Evolutionary conservation across 2,888 invertebrate genomes (phyloP), one percentile per base, ranked within the genome.

Genomic region (Raillietiella orientalis): DNA sequence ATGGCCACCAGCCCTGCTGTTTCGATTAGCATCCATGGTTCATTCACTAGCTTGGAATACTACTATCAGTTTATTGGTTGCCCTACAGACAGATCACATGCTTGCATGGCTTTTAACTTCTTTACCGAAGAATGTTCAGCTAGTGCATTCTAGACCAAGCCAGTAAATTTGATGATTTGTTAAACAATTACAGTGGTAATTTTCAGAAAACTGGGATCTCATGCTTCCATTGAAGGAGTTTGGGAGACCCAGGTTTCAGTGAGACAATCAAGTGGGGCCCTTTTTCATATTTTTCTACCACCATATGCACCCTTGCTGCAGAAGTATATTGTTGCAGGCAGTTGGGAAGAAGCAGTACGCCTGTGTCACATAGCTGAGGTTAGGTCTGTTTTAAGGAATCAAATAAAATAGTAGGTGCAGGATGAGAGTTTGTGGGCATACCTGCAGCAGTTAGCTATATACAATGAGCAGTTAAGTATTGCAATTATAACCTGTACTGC

Each of bases 401-500:
- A 4, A 19, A 20, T 16, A 19, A 22, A n/a, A 16, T 12, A 6
- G 21, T 9, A 12, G 23, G 8, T 12, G 8, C 8, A 23, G n/a
- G 39, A 40, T 27, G 38, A 39, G 24, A 32, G 36, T n/a, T 49
- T 87, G 10, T 96, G 93, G 93, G 74, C 84, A 0, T 77, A 77
- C 34, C 52, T 93, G 35, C 93, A 90, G 0, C 77, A 79, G 1
- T 55, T 87, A 43, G 67, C 93, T 2, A 71, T 74, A 29, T 66
- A 74, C 34, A 63, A 66, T 31, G 67, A 69, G 41, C 71, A 87
- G 38, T 47, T 84, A 27, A 62, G 66, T 30, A 66, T 79, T 4
- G 84, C 90, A 10, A 90, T 93, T 50, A 74, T 87, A 41, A 79
- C 87, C 0, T 96, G 79, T 44, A 72, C 84, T 5, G 70, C 72